Conservation (phyloP, 2,113 vertebrate species). For the Ameiurus melas region DNA sequence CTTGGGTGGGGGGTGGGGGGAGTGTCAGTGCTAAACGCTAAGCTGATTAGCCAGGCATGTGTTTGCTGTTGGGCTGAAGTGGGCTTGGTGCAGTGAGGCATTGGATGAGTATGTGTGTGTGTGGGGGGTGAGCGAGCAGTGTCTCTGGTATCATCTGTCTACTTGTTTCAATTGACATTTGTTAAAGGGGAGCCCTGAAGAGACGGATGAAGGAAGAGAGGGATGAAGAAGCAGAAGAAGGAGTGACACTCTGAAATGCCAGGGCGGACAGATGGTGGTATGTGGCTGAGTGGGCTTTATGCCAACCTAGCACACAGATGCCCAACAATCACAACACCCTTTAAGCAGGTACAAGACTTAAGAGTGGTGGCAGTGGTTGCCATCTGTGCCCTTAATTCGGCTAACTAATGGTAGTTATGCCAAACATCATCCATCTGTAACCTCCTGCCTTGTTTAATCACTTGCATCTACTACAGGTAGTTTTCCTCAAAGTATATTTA, state of each 20-base stretch:
- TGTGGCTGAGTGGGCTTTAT: conserved; percentile 71
- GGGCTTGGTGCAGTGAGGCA: conserved; percentile 38
- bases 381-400: conserved; percentile 20
- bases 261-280: conserved; percentile 81
- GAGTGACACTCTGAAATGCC: conserved; percentile 44
- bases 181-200: conserved; percentile 43
- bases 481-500: conserved; percentile 27
- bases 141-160: conserved; percentile 54
- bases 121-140: conserved; percentile 32
- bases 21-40: conserved; percentile 67
- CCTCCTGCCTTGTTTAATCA: background rate
- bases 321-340: conserved; percentile 69
- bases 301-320: conserved; percentile 83
- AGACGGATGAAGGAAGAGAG: conserved; percentile 62
- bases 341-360: conserved; percentile 36
- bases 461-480: background rate
- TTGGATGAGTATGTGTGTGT: conserved; percentile 32
- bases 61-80: conserved; percentile 82
- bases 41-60: conserved; percentile 92
- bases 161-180: conserved; percentile 59
- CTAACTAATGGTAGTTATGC: background rate
- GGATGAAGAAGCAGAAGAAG: conserved; percentile 40
- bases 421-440: background rate
- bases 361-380: background rate
- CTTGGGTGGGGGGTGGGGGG: too few relatives aligned